Evolutionary conservation across 1,140 invertebrate species (phyloP), one percentile per base, ranked within the genome.

Genomic region (Adelges cooleyi): DNA sequence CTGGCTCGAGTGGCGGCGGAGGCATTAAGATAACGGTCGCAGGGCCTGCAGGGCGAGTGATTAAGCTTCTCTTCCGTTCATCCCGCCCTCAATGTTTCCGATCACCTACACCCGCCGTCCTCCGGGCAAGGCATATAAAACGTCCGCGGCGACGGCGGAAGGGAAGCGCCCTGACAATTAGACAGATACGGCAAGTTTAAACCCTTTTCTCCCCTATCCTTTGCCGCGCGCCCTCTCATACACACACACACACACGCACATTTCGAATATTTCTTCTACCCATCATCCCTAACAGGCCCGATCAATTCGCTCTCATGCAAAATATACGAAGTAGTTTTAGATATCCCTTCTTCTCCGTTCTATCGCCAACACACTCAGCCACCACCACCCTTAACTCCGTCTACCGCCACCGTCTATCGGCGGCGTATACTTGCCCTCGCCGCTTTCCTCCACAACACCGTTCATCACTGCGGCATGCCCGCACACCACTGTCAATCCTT

Each of bases 181-280:
- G 56, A 62, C 56, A 62, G 56, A 62, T 62, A 62, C 56, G 56
- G 56, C 56, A 62, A 59, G 54, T 59, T 59, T 59, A 59, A 62
- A 62, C 56, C 56, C 29, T 53, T 46, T 59, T 51, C 50, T 50
- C 71, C 71, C 69, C 59, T 56, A 68, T 42, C 67, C 69, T 70
- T 70, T 65, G 68, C 68, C 68, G 70, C 70, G 69, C 69, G 71
- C 70, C 69, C 69, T 70, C 68, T 67, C 49, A 66, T 40, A 62
- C 59, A 68, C 65, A 66, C 69, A 53, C 69, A 70, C 69, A 69
- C 66, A 67, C 67, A 67, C 51, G 22, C 46, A 42, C 66, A 66
- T 65, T 40, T 62, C 56, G 56, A 62, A 62, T 62, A 62, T 48
- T 62, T 62, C 56, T 62, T 62, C 56, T 48, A 48, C 56, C 56